Evolutionary conservation across 2,113 vertebrate species (phyloP).

Genomic region (Paedocypris sp.): DNA sequence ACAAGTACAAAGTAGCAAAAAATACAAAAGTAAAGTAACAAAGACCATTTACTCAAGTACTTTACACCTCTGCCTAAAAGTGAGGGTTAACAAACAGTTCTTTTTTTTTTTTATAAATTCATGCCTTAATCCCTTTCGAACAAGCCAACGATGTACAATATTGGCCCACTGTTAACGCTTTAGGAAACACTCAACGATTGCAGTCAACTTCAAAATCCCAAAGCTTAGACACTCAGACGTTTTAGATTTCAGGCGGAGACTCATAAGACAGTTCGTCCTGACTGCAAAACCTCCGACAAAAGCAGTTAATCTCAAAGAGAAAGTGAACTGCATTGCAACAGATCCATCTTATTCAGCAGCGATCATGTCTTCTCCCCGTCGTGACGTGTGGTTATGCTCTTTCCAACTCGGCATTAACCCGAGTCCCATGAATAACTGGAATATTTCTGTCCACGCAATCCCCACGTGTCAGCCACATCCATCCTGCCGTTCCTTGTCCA

Average conservation of each 20-base stretch:
- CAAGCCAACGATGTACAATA: not conserved
- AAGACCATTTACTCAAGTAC: too few relatives aligned
- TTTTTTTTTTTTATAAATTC: too few relatives aligned
- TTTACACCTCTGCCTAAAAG: too few relatives aligned
- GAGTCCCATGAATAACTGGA: slow-evolving; percentile 11
- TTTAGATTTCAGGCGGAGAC: not conserved
- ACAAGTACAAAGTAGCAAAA: too few relatives aligned
- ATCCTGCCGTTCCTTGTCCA: slow-evolving; percentile 1
- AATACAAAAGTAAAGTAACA: too few relatives aligned
- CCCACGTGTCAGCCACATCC: slow-evolving; percentile 3
- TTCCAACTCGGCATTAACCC: slow-evolving; percentile 12
- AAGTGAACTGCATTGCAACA: slow-evolving; percentile 6
- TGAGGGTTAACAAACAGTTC: too few relatives aligned
- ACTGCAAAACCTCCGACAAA: not conserved
- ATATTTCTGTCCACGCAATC: not conserved
- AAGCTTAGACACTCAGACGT: not conserved
- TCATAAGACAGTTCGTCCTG: not conserved
- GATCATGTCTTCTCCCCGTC: slow-evolving; percentile 13
- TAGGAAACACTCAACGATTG: not conserved
- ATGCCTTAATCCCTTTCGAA: too few relatives aligned
- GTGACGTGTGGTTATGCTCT: slow-evolving; percentile 23
- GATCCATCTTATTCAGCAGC: slow-evolving; percentile 14
- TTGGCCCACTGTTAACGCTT: not conserved
- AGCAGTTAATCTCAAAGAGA: slow-evolving; percentile 2
- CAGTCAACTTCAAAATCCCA: slow-evolving; percentile 1